These are phyloP conservation scores for Venustaconcha ellipsiformis DNA, from an alignment of 1,140 invertebrate species.

Conservation along the genomic window DNA sequence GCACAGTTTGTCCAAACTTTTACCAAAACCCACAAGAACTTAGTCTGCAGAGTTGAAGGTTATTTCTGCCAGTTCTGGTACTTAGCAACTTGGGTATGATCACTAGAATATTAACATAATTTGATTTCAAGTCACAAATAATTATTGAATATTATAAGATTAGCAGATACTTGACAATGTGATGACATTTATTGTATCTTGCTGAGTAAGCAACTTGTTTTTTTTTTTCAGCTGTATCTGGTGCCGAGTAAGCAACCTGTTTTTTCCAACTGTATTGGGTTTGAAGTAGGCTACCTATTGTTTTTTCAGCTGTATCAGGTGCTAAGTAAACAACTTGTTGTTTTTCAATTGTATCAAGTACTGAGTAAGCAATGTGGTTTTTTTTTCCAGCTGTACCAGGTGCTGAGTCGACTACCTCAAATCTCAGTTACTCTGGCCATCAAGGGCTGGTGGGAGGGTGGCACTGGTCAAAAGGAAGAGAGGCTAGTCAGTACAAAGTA, in stretches of 20 bases:
- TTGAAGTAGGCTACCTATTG: conserved; percentile 53
- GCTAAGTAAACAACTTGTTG: conserved; percentile 22
- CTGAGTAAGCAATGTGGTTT: conserved; percentile 28
- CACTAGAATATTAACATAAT: no score
- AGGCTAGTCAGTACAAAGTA: conserved; percentile 30
- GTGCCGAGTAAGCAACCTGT: conserved; percentile 57
- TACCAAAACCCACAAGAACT: no score
- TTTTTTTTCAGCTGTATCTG: conserved; percentile 51
- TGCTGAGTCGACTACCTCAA: conserved; percentile 60
- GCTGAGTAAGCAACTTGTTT: neutral
- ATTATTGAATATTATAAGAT: neutral
- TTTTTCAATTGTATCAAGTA: conserved; percentile 55
- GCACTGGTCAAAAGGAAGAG: conserved; percentile 50
- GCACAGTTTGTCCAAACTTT: no score
- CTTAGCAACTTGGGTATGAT: no score
- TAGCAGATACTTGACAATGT: neutral
- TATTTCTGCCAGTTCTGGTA: no score
- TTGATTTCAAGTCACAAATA: neutral
- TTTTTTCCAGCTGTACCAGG: conserved; percentile 54
- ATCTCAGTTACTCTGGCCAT: conserved; percentile 69
- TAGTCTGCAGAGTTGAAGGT: no score
- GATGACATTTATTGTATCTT: neutral
- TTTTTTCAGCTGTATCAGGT: conserved; percentile 55
- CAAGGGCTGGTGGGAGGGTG: conserved; percentile 68
- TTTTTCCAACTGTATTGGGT: conserved; percentile 55